phyloP scores from a whole-genome alignment of 2,797 vertebrate species.

The Avahi laniger region DNA sequence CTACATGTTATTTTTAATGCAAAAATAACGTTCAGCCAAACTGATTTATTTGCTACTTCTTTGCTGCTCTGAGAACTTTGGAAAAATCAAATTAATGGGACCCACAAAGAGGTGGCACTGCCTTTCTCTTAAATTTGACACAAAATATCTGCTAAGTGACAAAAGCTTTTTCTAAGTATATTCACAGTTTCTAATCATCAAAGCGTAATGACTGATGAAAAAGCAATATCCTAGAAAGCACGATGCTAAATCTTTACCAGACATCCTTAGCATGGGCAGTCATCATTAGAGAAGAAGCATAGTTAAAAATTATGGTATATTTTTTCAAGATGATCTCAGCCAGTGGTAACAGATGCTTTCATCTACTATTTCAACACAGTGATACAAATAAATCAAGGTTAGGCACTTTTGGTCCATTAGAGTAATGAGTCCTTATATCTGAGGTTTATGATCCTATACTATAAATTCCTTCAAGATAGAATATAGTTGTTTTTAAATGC shows the following conservation, averaged over 20 bases:
- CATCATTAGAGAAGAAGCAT: neutral
- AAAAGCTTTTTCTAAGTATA: constrained; percentile 8
- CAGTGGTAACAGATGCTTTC: constrained; percentile 18
- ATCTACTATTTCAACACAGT: constrained; percentile 59
- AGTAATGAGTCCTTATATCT: neutral
- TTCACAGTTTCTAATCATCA: constrained; percentile 11
- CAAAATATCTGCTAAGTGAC: constrained; percentile 47
- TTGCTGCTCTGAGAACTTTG: neutral
- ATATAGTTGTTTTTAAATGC: neutral
- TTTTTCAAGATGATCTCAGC: constrained; percentile 41
- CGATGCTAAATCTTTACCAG: neutral
- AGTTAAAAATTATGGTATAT: constrained; percentile 21
- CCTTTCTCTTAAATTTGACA: constrained; percentile 47
- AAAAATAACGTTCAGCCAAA: neutral
- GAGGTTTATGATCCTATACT: neutral
- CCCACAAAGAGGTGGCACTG: neutral
- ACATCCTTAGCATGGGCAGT: neutral
- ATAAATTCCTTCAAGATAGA: neutral
- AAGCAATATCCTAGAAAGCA: constrained; percentile 1
- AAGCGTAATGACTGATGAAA: neutral
- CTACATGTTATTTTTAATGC: neutral
- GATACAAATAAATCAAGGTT: constrained; percentile 46
- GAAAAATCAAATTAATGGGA: neutral
- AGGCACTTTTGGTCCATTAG: constrained; percentile 31
- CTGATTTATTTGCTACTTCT: neutral